phyloP scores from a whole-genome alignment of 2,797 vertebrate species.

The Semaprochilodus insignis region DNA sequence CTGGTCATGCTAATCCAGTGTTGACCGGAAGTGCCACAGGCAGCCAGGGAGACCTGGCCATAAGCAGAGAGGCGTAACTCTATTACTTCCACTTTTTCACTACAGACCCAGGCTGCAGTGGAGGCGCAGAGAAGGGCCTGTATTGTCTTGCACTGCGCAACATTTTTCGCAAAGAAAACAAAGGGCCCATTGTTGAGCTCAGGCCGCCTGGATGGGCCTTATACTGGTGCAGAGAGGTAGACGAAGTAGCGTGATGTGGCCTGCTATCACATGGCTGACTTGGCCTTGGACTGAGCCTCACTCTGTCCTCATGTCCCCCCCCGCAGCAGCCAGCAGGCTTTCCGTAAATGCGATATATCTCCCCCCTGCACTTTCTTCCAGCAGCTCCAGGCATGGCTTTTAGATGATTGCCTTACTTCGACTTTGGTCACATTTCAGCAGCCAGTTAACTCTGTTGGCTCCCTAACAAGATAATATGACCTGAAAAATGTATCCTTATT shows the following conservation, averaged over 20 bases:
- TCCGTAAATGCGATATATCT: background rate
- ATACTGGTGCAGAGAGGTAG: conserved; percentile 10
- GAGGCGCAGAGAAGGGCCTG: conserved; percentile 12
- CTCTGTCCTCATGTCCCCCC: background rate
- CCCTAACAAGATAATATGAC: background rate
- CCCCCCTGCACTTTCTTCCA: background rate
- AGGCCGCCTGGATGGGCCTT: conserved; percentile 1
- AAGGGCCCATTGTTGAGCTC: conserved; percentile 42
- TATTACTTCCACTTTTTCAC: background rate
- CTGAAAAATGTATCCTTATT: background rate
- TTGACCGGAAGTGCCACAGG: background rate
- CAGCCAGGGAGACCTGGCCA: background rate
- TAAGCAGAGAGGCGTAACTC: background rate
- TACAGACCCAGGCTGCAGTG: background rate
- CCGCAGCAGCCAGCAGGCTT: background rate
- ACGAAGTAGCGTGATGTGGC: conserved; percentile 2
- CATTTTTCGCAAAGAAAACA: conserved; percentile 28
- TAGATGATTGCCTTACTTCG: background rate
- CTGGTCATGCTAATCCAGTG: background rate
- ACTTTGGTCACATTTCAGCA: too few species aligned
- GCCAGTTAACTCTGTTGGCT: background rate
- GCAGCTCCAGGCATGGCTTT: background rate
- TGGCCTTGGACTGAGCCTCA: background rate
- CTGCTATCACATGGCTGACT: conserved; percentile 16
- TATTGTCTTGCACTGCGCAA: conserved; percentile 24